Percentiles rank a stretch among this genome's conserved stretches.
Conservation (phyloP, 2,797 vertebrate species). For the Simalia tracyae region DNA sequence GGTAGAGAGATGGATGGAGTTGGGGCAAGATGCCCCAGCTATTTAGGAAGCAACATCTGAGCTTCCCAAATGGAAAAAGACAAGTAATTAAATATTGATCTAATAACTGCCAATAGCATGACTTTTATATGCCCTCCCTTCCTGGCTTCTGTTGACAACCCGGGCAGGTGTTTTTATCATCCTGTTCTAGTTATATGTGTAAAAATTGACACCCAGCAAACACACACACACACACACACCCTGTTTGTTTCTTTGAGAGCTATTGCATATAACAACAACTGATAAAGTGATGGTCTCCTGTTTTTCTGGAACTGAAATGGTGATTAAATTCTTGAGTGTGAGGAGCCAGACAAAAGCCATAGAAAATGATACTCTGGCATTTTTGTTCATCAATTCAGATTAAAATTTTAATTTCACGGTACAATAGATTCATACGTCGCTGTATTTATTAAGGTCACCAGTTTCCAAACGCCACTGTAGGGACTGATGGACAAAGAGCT, state of each 20-base stretch:
- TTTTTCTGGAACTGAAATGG: slow-evolving; percentile 63
- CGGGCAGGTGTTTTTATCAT: background rate
- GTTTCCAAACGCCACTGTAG: slow-evolving; percentile 64
- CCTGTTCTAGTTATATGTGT: background rate
- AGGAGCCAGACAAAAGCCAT: background rate
- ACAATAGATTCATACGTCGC: slow-evolving; percentile 71
- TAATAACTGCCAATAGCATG: background rate
- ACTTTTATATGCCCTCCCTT: background rate
- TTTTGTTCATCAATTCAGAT: slow-evolving; percentile 80
- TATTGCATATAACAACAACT: background rate
- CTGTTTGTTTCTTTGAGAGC: background rate
- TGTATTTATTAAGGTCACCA: slow-evolving; percentile 78
- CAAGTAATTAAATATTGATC: background rate
- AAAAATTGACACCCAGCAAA: background rate
- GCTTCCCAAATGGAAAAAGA: background rate
- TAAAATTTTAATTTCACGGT: slow-evolving; percentile 82
- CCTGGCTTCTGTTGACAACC: background rate
- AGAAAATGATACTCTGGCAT: slow-evolving; percentile 59
- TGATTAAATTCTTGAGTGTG: slow-evolving; percentile 61
- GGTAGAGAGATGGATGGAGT: background rate
- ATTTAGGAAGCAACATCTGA: background rate
- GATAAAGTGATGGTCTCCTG: slow-evolving; percentile 20
- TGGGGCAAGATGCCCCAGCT: background rate
- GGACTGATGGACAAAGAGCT: slow-evolving; percentile 68
- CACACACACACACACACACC: background rate